Evolutionary conservation across 2,113 vertebrate species (phyloP).

Genomic region (Hepsetus odoe): DNA sequence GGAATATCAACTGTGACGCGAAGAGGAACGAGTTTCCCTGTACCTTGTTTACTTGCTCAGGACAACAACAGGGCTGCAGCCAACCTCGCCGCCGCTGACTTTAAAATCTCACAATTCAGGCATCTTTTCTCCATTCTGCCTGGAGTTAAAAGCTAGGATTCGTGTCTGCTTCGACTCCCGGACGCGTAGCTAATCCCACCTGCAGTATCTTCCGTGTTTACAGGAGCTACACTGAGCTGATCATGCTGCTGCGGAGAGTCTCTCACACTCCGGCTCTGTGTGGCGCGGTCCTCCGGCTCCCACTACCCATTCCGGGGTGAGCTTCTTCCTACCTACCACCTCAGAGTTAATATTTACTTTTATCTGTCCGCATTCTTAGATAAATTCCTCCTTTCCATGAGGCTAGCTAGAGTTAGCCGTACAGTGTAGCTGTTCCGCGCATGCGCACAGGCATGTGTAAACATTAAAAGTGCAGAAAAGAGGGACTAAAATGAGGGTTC

Average conservation of each 20-base stretch:
- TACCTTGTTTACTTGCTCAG: no score
- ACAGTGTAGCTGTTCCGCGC: no score
- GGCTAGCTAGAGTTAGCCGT: no score
- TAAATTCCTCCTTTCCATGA: no score
- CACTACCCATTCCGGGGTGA: conserved; percentile 62
- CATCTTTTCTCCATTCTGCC: neutral
- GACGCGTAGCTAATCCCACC: neutral
- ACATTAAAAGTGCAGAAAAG: no score
- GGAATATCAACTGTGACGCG: neutral
- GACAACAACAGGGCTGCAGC: neutral
- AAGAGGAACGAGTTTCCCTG: neutral
- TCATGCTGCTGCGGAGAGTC: conserved; percentile 74
- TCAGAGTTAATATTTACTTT: neutral
- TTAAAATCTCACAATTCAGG: neutral
- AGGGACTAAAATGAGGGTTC: neutral
- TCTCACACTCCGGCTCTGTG: conserved; percentile 66
- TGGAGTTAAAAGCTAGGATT: neutral
- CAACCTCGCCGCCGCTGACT: neutral
- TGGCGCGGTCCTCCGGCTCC: conserved; percentile 58
- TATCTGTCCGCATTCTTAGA: neutral
- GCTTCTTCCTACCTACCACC: conserved; percentile 5
- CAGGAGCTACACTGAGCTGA: conserved; percentile 6
- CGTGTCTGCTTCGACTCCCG: neutral
- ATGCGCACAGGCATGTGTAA: no score
- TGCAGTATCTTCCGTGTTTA: neutral